Base-by-base conservation (phyloP, 2,113 vertebrate species). In the Peromyscus leucopus region DNA sequence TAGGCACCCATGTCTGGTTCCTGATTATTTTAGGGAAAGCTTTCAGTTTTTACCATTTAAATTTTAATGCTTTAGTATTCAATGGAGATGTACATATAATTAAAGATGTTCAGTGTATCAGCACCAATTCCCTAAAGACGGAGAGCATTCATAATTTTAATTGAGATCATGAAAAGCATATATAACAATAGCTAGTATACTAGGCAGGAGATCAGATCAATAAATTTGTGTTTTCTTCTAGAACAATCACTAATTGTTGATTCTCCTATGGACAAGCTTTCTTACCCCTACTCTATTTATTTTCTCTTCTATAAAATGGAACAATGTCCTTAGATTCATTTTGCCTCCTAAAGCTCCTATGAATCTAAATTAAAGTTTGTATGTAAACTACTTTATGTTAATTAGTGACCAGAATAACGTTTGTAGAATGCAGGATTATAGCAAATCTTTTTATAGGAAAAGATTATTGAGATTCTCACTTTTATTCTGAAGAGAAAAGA, bases 401-500 rank as follows among this genome's bases (percentile, higher is more conserved):
- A 96, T 75, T 93, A 16, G 31, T 85, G 95, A 89, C 75, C 94
- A 96, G 88, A 96, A 97, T 96, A 96, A 93, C 46, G 65, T 94
- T 57, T 72, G 94, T 75, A 74, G 93, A 94, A 95, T 93, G 46
- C 88, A 83, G 75, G 82, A 93, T 96, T 97, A 95, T 21, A 95
- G 57, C 65, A 93, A 91, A 74, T 95, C 94, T 93, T 96, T 97
- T 96, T 95, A 96, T 80, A 69, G 96, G 39, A 95, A 96, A 96
- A 91, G 93, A 97, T 96, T 96, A 96, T 91, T 97, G 95, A 89
- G 87, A 91, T 91, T 76, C 51, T 97, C 87, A 91, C 94, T 96
- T 97, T 93, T 96, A 96, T 97, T 97, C 87, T 91, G 90, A 96
- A 96, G 88, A 96, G 78, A 91, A 97, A 96, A 88, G 90, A 48